Evolutionary conservation across 2,113 vertebrate species (phyloP).

Genomic region (Pteronura brasiliensis): DNA sequence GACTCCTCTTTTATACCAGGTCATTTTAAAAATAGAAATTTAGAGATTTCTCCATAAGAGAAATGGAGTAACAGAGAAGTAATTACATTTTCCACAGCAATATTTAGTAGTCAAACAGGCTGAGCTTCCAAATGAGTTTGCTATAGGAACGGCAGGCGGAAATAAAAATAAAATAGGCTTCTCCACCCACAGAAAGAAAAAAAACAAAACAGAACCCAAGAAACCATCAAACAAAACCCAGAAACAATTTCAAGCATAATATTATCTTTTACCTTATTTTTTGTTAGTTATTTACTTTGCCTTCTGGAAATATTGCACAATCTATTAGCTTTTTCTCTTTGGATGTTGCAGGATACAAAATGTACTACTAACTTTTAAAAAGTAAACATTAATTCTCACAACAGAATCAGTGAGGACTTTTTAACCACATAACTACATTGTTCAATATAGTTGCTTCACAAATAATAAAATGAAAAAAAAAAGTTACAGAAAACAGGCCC

Average conservation of each 20-base stretch:
- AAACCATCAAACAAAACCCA: background rate
- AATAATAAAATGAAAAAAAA: background rate
- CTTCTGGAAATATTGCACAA: conserved; percentile 53
- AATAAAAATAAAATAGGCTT: conserved; percentile 34
- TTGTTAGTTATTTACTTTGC: conserved; percentile 50
- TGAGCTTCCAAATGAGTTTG: conserved; percentile 12
- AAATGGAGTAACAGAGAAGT: conserved; percentile 11
- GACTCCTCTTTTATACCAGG: background rate
- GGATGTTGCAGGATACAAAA: background rate
- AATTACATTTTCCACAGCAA: conserved; percentile 7
- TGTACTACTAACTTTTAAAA: background rate
- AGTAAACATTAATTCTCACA: conserved; percentile 29
- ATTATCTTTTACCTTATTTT: conserved; percentile 42
- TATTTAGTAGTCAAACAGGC: background rate
- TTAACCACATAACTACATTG: background rate
- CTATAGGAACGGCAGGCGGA: background rate
- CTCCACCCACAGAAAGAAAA: background rate
- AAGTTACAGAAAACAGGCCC: background rate
- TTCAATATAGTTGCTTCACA: background rate
- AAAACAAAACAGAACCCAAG: background rate
- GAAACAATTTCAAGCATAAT: conserved; percentile 44
- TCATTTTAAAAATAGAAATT: conserved; percentile 30
- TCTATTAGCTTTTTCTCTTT: conserved; percentile 47
- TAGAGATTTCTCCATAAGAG: background rate
- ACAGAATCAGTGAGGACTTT: background rate